A percentile compares a stretch with the other conserved stretches of the same genome.
Evolutionary conservation across 1,140 invertebrate species (phyloP).

Genomic region (Drosophila lacertosa): DNA sequence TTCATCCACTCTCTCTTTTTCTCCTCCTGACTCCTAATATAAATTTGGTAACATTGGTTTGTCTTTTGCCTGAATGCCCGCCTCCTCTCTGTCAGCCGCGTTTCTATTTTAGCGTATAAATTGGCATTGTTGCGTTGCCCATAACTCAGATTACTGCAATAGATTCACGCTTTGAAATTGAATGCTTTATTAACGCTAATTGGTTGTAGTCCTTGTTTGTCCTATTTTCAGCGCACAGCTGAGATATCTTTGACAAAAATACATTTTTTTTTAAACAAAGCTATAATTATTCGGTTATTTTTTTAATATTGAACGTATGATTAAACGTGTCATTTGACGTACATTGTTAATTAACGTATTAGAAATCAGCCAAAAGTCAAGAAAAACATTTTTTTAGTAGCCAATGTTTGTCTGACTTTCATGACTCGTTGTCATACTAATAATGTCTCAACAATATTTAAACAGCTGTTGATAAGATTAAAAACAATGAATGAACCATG

Average conservation of each 20-base stretch:
- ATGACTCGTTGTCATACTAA: background rate
- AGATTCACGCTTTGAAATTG: slow-evolving; percentile 33
- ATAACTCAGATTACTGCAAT: slow-evolving; percentile 16
- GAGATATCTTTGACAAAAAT: background rate
- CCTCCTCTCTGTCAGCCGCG: no score
- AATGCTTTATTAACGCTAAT: slow-evolving; percentile 52
- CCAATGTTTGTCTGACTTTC: no score
- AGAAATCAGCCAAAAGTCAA: background rate
- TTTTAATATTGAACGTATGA: no score
- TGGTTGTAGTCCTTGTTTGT: slow-evolving; percentile 18
- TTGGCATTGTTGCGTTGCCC: slow-evolving; percentile 9
- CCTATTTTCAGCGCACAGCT: background rate
- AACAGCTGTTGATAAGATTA: slow-evolving; percentile 3
- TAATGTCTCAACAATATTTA: slow-evolving; percentile 22
- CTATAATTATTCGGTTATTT: no score
- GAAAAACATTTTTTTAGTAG: background rate
- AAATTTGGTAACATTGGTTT: no score
- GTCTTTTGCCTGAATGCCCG: no score
- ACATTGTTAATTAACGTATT: background rate
- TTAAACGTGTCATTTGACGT: background rate
- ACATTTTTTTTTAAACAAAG: no score
- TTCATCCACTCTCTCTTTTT: no score
- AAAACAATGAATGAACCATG: background rate
- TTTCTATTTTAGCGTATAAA: no score
- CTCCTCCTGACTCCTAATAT: no score